Evolutionary conservation across 2,113 vertebrate species (phyloP), one percentile per base, ranked within the genome.

Genomic region (Enhydra lutris): DNA sequence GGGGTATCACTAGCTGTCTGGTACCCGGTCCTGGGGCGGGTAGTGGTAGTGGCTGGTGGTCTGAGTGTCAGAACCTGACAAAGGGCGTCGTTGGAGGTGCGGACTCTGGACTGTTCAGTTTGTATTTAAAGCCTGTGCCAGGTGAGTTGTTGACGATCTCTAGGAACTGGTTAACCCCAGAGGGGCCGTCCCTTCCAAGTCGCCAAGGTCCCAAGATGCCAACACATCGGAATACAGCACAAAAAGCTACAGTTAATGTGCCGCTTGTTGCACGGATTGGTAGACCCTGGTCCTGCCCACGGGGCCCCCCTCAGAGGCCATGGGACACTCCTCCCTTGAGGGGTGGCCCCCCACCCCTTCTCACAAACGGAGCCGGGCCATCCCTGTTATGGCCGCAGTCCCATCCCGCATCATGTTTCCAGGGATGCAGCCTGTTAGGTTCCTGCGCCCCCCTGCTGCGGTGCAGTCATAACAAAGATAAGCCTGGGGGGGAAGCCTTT

Each of bases 391-490:
- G 36, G 36, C 67, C 67, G 9, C 42, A 26, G 8, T 29, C 73
- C 42, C 42, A 29, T 45, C 42, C 42, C 1, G 29, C 15, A 3
- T 6, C 34, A 52, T 20, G 21, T 52, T 87, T 94, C 73, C 31
- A 12, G 12, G 20, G 82, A 36, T 1, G 7, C 52, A 59, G 71
- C 36, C 57, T 1, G 3, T 50, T 31, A 20, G 12, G 63, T 61
- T 47, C 85, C 69, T 94, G 82, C 34, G 15, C 50, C 73, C 36
- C 59, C 59, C 89, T 47, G 89, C 69, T 47, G 87, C 61, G 0
- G 73, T 24, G n/a, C 94, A 98, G 97, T 92, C 98, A 97, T 95
- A 98, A 98, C 97, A 98, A 97, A 98, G 96, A 97, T 90, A 98
- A 97, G 95, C 26, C 36, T 17, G 26, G 21, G 76, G 84, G 84